Evolutionary conservation across 2,888 invertebrate genomes (phyloP).

Genomic region (Scrobipalpa atriplicella): DNA sequence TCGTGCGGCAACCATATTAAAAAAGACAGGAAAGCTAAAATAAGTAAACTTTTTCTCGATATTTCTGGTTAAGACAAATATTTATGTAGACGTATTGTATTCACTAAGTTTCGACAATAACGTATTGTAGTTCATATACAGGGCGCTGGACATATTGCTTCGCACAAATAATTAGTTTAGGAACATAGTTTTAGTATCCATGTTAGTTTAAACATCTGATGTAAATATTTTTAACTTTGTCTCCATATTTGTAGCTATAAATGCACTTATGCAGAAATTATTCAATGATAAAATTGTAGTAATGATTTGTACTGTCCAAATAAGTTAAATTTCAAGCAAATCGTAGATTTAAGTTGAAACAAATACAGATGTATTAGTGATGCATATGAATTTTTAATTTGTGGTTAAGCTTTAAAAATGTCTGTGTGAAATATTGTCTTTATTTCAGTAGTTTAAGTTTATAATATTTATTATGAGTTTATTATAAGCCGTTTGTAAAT

Average conservation of each 20-base stretch:
- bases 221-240: constrained; percentile 29
- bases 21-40: background rate
- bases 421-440: constrained; percentile 5
- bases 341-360: background rate
- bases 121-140: constrained; percentile 40
- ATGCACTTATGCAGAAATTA: background rate
- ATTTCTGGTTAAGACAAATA: background rate
- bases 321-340: background rate
- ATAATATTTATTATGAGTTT: constrained; percentile 8
- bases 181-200: constrained; percentile 20
- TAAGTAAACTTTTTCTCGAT: background rate
- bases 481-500: constrained; percentile 53
- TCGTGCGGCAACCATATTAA: too few relatives aligned
- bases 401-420: constrained; percentile 21
- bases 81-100: background rate
- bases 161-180: constrained; percentile 30
- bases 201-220: constrained; percentile 23
- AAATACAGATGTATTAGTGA: background rate
- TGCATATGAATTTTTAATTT: constrained; percentile 4
- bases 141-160: constrained; percentile 44
- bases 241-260: background rate
- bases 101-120: constrained; percentile 49
- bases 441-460: constrained; percentile 22
- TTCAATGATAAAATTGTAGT: background rate
- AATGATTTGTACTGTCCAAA: background rate